A percentile compares a stretch with the other conserved stretches of the same genome.
Evolutionary conservation across 2,797 vertebrate genomes (phyloP).

Genomic region (Sternarchorhynchus goeldii): DNA sequence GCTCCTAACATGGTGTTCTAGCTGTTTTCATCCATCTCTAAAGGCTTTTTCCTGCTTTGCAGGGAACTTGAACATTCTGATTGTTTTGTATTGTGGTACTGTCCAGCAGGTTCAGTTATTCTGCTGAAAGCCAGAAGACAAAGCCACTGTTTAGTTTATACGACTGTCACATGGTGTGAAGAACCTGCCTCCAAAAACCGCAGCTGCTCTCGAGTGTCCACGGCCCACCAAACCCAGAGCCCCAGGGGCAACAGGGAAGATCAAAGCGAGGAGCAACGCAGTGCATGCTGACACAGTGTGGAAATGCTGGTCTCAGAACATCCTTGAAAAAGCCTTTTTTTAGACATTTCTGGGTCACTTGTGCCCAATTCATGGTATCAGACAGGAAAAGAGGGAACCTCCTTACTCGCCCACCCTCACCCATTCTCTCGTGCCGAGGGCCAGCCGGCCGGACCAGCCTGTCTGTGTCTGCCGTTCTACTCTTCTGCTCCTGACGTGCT

Average conservation of each 20-base stretch:
- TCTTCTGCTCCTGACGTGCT: slow-evolving; percentile 39
- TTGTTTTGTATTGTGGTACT: too few species aligned
- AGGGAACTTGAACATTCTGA: too few species aligned
- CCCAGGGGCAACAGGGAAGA: background rate
- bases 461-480: slow-evolving; percentile 1
- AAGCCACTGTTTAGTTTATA: background rate
- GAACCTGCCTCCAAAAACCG: background rate
- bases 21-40: too few species aligned
- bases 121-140: too few species aligned
- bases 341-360: slow-evolving; percentile 44
- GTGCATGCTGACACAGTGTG: background rate
- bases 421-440: background rate
- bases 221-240: background rate
- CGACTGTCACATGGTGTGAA: background rate
- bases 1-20: too few species aligned
- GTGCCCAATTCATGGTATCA: slow-evolving; percentile 10
- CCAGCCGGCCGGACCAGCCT: slow-evolving; percentile 3
- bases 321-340: slow-evolving; percentile 11
- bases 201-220: background rate
- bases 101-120: too few species aligned
- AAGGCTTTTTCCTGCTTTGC: too few species aligned
- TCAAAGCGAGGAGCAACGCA: background rate
- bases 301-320: background rate
- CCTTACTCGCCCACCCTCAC: background rate
- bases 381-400: slow-evolving; percentile 26